A percentile compares a stretch with the other conserved stretches of the same genome.
These are phyloP conservation scores for Drosophila kurseongensis DNA, from an alignment of 1,140 invertebrate genomes.

Conservation along the genomic window DNA sequence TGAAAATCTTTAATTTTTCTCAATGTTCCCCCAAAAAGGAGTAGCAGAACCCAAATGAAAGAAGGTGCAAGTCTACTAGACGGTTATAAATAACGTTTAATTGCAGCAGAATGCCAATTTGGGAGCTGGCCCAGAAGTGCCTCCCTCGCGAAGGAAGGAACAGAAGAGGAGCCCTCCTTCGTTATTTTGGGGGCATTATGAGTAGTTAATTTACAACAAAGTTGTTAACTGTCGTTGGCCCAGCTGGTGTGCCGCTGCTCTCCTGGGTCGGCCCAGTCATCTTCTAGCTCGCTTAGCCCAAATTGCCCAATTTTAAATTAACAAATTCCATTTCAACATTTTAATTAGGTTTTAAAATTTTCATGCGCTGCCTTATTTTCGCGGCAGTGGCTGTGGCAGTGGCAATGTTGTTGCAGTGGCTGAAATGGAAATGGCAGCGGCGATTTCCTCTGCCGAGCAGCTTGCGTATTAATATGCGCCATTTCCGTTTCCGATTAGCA, in stretches of 20 bases:
- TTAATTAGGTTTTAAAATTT: conserved; percentile 83
- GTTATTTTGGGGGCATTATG: conserved; percentile 66
- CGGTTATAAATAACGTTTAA: conserved; percentile 79
- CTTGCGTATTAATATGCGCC: conserved; percentile 83
- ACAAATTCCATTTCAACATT: conserved; percentile 83
- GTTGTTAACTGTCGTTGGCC: conserved; percentile 68
- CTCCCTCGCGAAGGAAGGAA: conserved; percentile 5
- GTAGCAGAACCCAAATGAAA: background rate
- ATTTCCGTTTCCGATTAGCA: conserved; percentile 83
- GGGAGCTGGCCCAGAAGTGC: conserved; percentile 21
- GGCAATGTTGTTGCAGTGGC: conserved; percentile 35
- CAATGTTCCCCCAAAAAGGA: conserved; percentile 1
- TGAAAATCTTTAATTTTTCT: background rate
- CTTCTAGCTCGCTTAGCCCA: conserved; percentile 57
- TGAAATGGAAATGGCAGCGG: conserved; percentile 25
- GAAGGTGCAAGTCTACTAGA: conserved; percentile 24
- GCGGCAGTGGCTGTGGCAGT: conserved; percentile 12
- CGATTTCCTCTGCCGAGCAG: conserved; percentile 71
- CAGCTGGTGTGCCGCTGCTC: conserved; percentile 41
- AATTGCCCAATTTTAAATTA: conserved; percentile 83
- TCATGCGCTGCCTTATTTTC: conserved; percentile 64
- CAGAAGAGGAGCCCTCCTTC: conserved; percentile 10
- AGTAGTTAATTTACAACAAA: conserved; percentile 83
- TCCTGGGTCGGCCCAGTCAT: conserved; percentile 33
- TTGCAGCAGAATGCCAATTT: conserved; percentile 77